phyloP scores from a whole-genome alignment of 1,140 invertebrate species.

The Piezodorus guildinii region DNA sequence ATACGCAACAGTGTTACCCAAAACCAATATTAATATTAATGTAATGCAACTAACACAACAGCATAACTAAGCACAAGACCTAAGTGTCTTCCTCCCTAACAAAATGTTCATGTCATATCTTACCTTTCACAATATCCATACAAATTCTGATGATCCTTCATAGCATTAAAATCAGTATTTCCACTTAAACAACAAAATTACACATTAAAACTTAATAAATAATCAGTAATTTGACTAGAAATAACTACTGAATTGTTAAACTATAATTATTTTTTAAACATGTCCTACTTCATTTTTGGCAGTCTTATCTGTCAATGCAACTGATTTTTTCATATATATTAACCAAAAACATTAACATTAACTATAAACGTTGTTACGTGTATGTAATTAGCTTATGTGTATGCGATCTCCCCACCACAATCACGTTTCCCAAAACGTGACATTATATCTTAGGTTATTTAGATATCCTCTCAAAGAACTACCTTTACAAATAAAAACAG shows the following conservation, averaged over 20 bases:
- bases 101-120: neutral
- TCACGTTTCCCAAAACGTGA: conserved; percentile 15
- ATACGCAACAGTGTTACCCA: too few species aligned
- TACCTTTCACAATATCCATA: conserved; percentile 13
- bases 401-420: conserved; percentile 10
- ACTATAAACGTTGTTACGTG: conserved; percentile 6
- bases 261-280: neutral
- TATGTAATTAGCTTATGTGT: conserved; percentile 1
- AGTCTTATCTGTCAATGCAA: neutral
- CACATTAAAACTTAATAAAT: neutral
- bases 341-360: neutral
- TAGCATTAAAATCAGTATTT: neutral
- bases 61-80: too few species aligned
- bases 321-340: neutral
- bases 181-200: neutral
- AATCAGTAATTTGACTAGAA: neutral
- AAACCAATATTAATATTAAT: too few species aligned
- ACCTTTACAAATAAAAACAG: neutral
- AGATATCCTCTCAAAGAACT: neutral
- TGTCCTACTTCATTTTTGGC: neutral
- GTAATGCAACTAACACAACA: too few species aligned
- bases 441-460: conserved; percentile 8
- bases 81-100: too few species aligned
- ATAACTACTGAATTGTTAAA: neutral
- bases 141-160: conserved; percentile 1